Evolutionary conservation across 2,888 invertebrate species (phyloP).

Genomic region (Heliconius ismenius): DNA sequence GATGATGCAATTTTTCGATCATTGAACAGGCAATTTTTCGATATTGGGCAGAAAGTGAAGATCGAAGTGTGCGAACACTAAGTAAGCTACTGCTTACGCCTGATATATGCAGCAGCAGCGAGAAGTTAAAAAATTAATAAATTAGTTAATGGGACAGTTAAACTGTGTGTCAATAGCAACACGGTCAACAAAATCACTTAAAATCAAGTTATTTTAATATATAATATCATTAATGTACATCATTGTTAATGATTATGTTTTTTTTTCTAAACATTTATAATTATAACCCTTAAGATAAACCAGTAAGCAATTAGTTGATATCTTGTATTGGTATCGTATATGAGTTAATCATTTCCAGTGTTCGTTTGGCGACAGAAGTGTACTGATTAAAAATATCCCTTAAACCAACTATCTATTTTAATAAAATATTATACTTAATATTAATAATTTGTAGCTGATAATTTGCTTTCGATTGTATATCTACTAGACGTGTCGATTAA

Average conservation of each 20-base stretch:
- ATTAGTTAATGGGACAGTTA: background rate
- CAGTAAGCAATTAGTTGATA: conserved; percentile 30
- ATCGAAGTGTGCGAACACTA: no score
- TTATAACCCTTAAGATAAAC: conserved; percentile 32
- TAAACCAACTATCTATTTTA: background rate
- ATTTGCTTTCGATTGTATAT: conserved; percentile 34
- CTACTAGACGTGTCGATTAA: conserved; percentile 60
- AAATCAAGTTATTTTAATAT: background rate
- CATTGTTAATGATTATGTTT: conserved; percentile 17
- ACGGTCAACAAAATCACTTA: background rate
- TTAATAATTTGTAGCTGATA: conserved; percentile 15
- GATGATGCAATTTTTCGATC: no score
- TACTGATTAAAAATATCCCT: conserved; percentile 11
- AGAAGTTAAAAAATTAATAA: background rate
- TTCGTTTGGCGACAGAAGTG: conserved; percentile 29
- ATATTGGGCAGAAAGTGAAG: no score
- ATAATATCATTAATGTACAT: background rate
- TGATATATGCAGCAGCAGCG: background rate
- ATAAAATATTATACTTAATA: conserved; percentile 12
- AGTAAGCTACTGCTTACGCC: background rate
- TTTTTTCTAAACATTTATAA: conserved; percentile 16
- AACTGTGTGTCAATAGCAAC: background rate
- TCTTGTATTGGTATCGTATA: conserved; percentile 27
- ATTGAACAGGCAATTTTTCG: no score
- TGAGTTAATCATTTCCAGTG: conserved; percentile 26